Base-by-base conservation (phyloP, 1,140 invertebrate genomes). In the Zaprionus lachaisei region DNA sequence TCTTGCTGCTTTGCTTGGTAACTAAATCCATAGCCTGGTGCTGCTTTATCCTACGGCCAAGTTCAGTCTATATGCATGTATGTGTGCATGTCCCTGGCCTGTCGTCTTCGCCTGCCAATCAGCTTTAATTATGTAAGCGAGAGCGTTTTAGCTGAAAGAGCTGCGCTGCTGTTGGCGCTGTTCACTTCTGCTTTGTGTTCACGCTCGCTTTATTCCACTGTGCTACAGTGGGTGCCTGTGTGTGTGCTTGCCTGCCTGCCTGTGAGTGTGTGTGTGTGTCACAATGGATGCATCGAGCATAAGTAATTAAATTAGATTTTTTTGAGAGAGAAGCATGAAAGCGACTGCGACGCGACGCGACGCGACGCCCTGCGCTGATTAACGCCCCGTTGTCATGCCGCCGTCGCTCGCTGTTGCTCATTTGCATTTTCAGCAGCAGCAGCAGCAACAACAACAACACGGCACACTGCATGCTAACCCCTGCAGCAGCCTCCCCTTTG, bases 291-390 rank as follows among this genome's bases (percentile, higher is more conserved):
- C 91, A 91, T 81, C 71, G 79, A 90, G 91, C 91, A 92, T 92
- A 92, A 92, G 91, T 92, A 92, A 92, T 92, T 92, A 92, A 92
- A 92, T 92, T 92, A 92, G 91, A 91, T 83, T 86, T 91, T 89
- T 90, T 85, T 86, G 63, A 55, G 47, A 44, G 81, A 84, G 79
- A 83, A 91, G 81, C 74, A 84, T 82, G 63, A 86, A 89, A 83
- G 75, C 77, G 78, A 49, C 17, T 22, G 44, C 44, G 47, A 77
- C 75, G 62, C 55, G 68, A 51, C 44, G 57, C 74, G 66, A 76
- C 76, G 82, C 72, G 82, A 76, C 76, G 82, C 72, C 80, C 72
- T 34, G 64, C 62, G 61, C 73, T 89, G 84, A 89, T 87, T 87
- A 89, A 89, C 81, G 84, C 80, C 83, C 80, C 84, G 81, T 87